Conservation (phyloP, 37 sponge, comb jelly and placozoan genomes). For the Chondrilla cf. caribensis region DNA sequence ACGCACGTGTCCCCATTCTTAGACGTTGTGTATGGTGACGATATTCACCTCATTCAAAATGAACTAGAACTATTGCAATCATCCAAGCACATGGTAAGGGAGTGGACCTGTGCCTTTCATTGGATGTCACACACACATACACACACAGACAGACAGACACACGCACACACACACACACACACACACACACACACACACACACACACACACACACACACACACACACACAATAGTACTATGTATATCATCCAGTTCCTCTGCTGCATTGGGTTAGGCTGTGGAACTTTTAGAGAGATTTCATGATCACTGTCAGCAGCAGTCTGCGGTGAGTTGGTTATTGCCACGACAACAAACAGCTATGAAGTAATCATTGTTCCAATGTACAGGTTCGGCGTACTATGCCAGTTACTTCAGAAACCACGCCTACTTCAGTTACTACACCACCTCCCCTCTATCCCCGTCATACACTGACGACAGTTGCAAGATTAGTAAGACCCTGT, state of each 20-base stretch:
- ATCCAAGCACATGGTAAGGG: neutral
- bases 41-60: neutral
- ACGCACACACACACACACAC: too few relatives aligned
- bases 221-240: too few relatives aligned
- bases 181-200: too few relatives aligned
- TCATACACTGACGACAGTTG: neutral
- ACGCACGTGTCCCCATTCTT: too few relatives aligned
- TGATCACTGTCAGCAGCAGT: neutral
- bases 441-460: neutral
- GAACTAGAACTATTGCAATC: neutral
- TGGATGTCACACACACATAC: too few relatives aligned
- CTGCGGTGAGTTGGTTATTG: neutral
- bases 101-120: neutral
- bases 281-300: conserved; percentile 2
- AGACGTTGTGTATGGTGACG: neutral
- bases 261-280: too few relatives aligned
- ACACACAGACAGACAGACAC: too few relatives aligned
- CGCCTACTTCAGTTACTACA: neutral
- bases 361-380: too few relatives aligned
- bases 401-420: neutral
- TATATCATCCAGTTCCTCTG: too few relatives aligned
- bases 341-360: neutral
- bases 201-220: too few relatives aligned
- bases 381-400: neutral
- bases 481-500: conserved; percentile 11